Evolutionary conservation across 64 coral and sea anemone genomes (phyloP).

Genomic region (Porites lutea): DNA sequence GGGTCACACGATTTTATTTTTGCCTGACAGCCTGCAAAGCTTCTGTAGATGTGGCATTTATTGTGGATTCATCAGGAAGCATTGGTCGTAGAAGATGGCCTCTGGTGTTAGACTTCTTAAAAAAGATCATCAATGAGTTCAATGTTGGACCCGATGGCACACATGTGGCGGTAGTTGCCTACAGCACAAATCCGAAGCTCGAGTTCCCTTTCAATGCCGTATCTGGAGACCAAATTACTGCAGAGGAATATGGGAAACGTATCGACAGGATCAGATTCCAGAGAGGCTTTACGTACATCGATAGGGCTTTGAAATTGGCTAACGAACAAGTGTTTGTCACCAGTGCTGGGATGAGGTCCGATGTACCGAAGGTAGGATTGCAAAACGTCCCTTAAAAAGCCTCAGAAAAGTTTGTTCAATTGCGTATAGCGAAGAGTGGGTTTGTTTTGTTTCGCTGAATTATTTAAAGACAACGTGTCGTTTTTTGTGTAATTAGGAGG

Average conservation of each 20-base stretch:
- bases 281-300: conserved; percentile 42
- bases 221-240: not conserved
- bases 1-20: too few species aligned
- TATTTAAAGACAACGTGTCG: too few species aligned
- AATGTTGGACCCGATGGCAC: conserved; percentile 19
- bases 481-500: too few species aligned
- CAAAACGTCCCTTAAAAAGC: not conserved
- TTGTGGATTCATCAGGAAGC: conserved; percentile 65
- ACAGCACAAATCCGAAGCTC: conserved; percentile 15
- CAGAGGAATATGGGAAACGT: not conserved
- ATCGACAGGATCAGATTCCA: conserved; percentile 8
- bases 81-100: conserved; percentile 38
- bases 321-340: conserved; percentile 34
- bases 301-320: conserved; percentile 31
- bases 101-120: not conserved
- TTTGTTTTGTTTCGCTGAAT: not conserved
- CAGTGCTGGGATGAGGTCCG: conserved; percentile 47
- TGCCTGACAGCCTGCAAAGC: not conserved
- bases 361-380: conserved; percentile 47
- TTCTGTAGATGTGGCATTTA: conserved; percentile 40
- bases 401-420: not conserved
- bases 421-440: not conserved
- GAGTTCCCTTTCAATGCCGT: conserved; percentile 30
- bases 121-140: conserved; percentile 7
- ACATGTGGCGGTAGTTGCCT: conserved; percentile 45